These are phyloP conservation scores for Halisarca cf. caerulea DNA, from an alignment of 37 sponge, comb jelly and placozoan genomes.

Conservation along the genomic window DNA sequence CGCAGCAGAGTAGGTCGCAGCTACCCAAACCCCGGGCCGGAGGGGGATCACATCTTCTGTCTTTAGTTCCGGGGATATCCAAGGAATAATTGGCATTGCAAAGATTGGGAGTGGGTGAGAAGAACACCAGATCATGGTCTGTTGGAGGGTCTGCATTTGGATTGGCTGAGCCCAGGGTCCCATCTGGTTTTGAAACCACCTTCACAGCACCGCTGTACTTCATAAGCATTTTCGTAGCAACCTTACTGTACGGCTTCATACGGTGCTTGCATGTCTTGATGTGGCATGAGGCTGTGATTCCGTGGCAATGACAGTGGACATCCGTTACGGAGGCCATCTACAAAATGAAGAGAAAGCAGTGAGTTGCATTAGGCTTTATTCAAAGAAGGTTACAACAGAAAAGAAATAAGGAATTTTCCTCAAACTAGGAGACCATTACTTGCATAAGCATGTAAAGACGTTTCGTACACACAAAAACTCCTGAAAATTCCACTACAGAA, in stretches of 20 bases:
- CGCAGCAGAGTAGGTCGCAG: background rate
- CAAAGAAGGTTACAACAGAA: too few relatives aligned
- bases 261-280: conserved; percentile 1
- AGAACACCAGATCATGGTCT: background rate
- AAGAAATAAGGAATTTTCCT: too few relatives aligned
- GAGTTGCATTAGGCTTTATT: too few relatives aligned
- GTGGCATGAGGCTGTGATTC: background rate
- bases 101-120: background rate
- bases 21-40: background rate
- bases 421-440: too few relatives aligned
- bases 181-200: background rate
- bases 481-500: too few relatives aligned
- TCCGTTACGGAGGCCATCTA: background rate
- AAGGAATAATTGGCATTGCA: background rate
- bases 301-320: background rate
- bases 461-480: too few relatives aligned
- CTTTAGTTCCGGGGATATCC: conserved; percentile 1
- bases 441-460: too few relatives aligned
- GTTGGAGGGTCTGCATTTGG: background rate
- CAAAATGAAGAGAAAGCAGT: too few relatives aligned
- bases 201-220: background rate
- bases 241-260: background rate
- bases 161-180: background rate
- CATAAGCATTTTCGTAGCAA: background rate
- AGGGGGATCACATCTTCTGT: background rate